phyloP scores from a whole-genome alignment of 2,888 invertebrate species.

The Fragum fragum region DNA sequence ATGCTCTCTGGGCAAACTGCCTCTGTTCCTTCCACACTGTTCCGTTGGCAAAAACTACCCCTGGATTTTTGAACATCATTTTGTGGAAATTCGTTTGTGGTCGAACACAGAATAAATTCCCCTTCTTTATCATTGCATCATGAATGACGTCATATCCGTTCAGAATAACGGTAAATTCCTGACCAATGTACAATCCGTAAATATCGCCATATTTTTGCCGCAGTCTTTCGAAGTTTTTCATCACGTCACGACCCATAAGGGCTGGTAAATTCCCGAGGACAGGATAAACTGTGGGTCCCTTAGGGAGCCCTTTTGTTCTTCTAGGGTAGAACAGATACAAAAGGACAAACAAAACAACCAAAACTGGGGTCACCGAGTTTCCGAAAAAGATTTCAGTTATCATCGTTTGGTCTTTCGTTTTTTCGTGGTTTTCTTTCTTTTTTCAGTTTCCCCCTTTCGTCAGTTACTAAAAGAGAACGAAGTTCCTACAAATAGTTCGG shows the following conservation, averaged over 20 bases:
- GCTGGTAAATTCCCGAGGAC: slow-evolving; percentile 56
- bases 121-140: slow-evolving; percentile 59
- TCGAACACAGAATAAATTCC: slow-evolving; percentile 51
- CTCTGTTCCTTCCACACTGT: slow-evolving; percentile 57
- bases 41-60: slow-evolving; percentile 59
- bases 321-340: slow-evolving; percentile 26
- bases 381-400: slow-evolving; percentile 20
- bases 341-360: neutral
- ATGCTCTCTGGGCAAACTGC: slow-evolving; percentile 50
- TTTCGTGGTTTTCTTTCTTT: no score
- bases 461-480: no score
- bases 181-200: slow-evolving; percentile 58
- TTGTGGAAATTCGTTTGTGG: slow-evolving; percentile 52
- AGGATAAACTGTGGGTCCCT: slow-evolving; percentile 53
- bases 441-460: no score
- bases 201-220: slow-evolving; percentile 56
- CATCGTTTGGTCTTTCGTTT: no score
- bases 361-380: neutral
- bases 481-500: no score
- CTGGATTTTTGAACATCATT: slow-evolving; percentile 50
- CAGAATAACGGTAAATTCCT: slow-evolving; percentile 49
- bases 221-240: slow-evolving; percentile 35
- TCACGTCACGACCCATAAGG: slow-evolving; percentile 31
- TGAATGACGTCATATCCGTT: slow-evolving; percentile 63
- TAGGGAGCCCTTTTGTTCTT: slow-evolving; percentile 35